Evolutionary conservation across 1,140 invertebrate species (phyloP), one percentile per base, ranked within the genome.

Genomic region (Drosophila obscura): DNA sequence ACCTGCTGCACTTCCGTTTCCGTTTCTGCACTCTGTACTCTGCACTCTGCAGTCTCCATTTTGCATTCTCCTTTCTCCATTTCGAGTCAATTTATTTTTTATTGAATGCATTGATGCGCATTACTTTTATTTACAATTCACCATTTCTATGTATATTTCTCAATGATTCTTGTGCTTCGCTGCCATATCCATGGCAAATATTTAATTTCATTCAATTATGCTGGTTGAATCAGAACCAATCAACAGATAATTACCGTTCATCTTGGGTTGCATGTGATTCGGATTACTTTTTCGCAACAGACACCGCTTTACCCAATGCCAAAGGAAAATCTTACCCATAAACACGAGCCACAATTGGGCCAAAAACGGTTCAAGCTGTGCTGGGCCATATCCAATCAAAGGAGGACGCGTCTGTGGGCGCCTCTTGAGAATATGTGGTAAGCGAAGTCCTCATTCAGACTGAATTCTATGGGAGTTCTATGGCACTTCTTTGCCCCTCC

Each of bases 351-450:
- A 66, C 64, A 66, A 71, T 83, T 71, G 65, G 66, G 49, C 43
- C 58, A 60, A 59, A 62, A 62, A 68, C 61, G 45, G 41, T 82
- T 73, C 11, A 39, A 39, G 13, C 4, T 13, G 35, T 13, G 35
- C 5, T 31, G 50, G 48, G 45, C 19, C 50, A 19, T 41, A 46
- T 31, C 52, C 57, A 61, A 53, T 67, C 62, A 67, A 35, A 48
- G 45, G 1, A 8, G 43, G 22, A 11, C 2, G 16, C 0, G 11
- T 63, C 48, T 26, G 49, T 46, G 35, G 56, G 39, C 74, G 67
- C 58, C 80, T 48, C 75, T 62, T 58, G 80, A 64, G 80, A 80
- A 78, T 84, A 69, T 79, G 80, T 84, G 80, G 62, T 80, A 79
- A 83, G 67, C 80, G 75, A 83, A 82, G 65, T 50, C 51, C 50